Conservation (phyloP, 37 sponge, comb jelly and placozoan species). For the Beroe forskalii region DNA sequence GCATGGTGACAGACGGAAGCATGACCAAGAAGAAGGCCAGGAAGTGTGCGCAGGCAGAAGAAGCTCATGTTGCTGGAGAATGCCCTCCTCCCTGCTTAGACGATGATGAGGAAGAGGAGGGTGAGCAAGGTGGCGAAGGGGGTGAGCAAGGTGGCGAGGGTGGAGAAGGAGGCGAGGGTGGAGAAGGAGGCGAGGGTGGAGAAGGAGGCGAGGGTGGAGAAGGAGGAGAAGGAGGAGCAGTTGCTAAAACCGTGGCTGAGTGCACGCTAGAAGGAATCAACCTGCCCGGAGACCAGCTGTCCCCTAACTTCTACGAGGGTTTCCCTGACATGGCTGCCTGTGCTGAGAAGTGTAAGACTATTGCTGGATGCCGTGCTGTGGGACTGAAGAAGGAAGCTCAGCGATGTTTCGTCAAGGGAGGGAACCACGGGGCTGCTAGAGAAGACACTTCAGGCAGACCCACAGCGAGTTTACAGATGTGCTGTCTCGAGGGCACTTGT, state of each 20-base stretch:
- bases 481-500: background rate
- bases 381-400: background rate
- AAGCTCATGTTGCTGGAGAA: background rate
- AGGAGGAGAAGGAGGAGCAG: background rate
- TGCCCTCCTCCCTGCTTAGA: background rate
- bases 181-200: background rate
- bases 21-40: background rate
- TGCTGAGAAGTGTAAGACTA: background rate
- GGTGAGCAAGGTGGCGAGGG: background rate
- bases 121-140: background rate
- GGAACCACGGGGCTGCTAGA: background rate
- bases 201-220: background rate
- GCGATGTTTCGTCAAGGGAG: background rate
- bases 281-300: background rate
- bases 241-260: background rate
- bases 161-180: background rate
- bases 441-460: background rate
- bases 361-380: background rate
- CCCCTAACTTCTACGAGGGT: background rate
- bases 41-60: background rate
- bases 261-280: background rate
- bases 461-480: background rate
- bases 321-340: background rate
- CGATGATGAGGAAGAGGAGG: background rate
- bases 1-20: background rate